A percentile compares a stretch with the other conserved stretches of the same genome.
phyloP scores from a whole-genome alignment of 1,140 invertebrate genomes.

The Hyphantria cunea region DNA sequence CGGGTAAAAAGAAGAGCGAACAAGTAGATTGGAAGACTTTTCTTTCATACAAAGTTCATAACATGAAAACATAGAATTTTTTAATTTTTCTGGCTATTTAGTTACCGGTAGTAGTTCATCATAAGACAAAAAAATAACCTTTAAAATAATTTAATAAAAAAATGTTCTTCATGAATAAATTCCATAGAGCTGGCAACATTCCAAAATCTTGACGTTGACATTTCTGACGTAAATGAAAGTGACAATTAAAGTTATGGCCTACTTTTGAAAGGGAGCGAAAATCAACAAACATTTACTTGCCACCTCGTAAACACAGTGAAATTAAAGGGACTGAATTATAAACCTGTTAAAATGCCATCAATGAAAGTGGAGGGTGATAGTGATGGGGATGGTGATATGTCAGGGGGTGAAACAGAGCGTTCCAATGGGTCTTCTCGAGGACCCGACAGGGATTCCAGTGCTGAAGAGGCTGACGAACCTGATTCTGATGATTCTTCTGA shows the following conservation, averaged over 20 bases:
- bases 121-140: too few species aligned
- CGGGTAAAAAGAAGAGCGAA: too few species aligned
- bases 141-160: too few species aligned
- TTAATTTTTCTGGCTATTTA: too few species aligned
- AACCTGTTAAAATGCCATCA: constrained; percentile 68
- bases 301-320: not conserved
- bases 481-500: constrained; percentile 92
- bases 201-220: constrained; percentile 21
- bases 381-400: constrained; percentile 83
- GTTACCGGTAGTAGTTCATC: too few species aligned
- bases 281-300: constrained; percentile 15
- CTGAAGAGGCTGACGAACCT: constrained; percentile 86
- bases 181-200: constrained; percentile 12
- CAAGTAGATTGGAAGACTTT: too few species aligned
- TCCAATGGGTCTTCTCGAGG: constrained; percentile 84
- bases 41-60: too few species aligned
- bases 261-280: constrained; percentile 47
- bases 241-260: constrained; percentile 29
- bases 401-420: constrained; percentile 84
- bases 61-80: too few species aligned
- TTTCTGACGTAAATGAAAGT: constrained; percentile 3
- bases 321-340: not conserved
- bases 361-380: constrained; percentile 83
- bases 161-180: too few species aligned
- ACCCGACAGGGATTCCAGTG: constrained; percentile 86